A percentile compares a stretch with the other conserved stretches of the same genome.
Evolutionary conservation across 2,797 vertebrate species (phyloP).

Genomic region (Chaetodon trifasciatus): DNA sequence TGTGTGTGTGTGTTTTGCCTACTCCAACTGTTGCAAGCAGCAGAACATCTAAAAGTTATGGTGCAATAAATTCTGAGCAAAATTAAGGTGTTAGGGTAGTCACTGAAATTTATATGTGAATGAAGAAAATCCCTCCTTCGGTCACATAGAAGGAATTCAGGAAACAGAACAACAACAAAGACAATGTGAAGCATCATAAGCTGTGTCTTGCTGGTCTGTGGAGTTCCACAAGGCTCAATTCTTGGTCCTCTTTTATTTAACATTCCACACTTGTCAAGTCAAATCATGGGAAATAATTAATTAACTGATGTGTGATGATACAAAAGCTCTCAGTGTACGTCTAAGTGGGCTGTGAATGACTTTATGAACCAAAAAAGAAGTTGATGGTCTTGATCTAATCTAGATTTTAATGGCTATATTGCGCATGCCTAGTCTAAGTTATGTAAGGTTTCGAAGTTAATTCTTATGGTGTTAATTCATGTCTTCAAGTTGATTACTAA

Average conservation of each 20-base stretch:
- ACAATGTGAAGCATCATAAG: neutral
- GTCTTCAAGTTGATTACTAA: too few relatives aligned
- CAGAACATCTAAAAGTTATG: neutral
- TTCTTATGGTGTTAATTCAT: too few relatives aligned
- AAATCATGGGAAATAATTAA: neutral
- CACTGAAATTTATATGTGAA: too few relatives aligned
- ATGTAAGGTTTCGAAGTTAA: too few relatives aligned
- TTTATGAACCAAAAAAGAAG: neutral
- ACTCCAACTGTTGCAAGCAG: neutral
- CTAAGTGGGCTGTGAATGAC: neutral
- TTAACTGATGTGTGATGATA: neutral
- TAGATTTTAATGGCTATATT: neutral
- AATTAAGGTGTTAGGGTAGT: too few relatives aligned
- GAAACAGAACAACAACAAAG: neutral
- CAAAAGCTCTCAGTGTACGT: neutral
- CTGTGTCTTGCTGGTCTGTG: neutral
- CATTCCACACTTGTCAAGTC: neutral
- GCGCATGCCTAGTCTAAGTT: neutral
- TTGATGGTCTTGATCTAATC: neutral
- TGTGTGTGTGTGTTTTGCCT: too few relatives aligned
- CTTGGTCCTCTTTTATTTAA: neutral
- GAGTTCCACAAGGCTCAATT: neutral
- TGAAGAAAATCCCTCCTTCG: too few relatives aligned
- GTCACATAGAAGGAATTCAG: too few relatives aligned
- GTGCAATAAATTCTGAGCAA: too few relatives aligned